Base-by-base conservation (phyloP, 2,888 invertebrate species). In the Harpalus rufipes region DNA sequence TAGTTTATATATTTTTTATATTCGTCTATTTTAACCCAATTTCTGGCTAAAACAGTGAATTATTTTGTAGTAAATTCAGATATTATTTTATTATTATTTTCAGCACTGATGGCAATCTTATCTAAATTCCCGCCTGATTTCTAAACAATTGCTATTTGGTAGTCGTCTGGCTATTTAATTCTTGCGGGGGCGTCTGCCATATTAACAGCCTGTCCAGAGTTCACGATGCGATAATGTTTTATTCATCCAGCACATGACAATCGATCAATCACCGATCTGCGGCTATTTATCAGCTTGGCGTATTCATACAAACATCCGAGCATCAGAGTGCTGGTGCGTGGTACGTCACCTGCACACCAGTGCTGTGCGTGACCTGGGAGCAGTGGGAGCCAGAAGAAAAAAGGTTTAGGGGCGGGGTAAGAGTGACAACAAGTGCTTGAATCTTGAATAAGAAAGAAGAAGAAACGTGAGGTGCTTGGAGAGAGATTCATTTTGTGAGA, bases 181-280 rank as follows among this genome's bases (percentile, higher is more conserved):
- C 44, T 51, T 12, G 44, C 12, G 68, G 41, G 39, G 68, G 68
- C 41, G 68, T 68, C 41, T 68, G 68, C 68, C 63, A 63, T 63
- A 63, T 63, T 63, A 63, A 63, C 18, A 63, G 25, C 68, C 44
- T 12, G 63, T 63, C 25, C 25, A 21, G 18, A 63, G 18, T 18
- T 74, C 72, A 25, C 72, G 72, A 74, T 74, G 44, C 84, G 84
- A 84, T 76, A 82, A 86, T 86, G 86, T 86, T 86, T 86, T 86
- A 86, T 86, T 86, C 86, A 86, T 86, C 78, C 32, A 21, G 7
- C 12, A 14, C 81, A 85, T 85, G 86, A 81, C 85, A 82, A 86
- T 86, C 84, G 84, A 85, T 86, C 84, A 86, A 81, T 86, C 81
- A 85, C 85, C 78, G 76, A 76, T 56, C 63, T 44, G 61, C 56